Percentiles rank a stretch among this genome's conserved stretches.
Evolutionary conservation across 2,113 vertebrate species (phyloP).

Genomic region (Periophthalmodon schlosseri): DNA sequence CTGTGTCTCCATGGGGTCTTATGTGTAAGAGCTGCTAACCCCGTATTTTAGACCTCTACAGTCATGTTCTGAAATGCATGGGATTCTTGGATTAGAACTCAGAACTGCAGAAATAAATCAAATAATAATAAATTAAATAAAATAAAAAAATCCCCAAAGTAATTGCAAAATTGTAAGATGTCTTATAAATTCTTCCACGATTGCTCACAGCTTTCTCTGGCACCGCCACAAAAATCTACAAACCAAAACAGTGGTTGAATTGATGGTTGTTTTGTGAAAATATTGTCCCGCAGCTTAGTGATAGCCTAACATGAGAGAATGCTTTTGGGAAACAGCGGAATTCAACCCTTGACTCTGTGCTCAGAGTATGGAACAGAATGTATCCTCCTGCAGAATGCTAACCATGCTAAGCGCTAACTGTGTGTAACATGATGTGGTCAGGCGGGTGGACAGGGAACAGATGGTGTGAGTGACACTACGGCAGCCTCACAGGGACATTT

Average conservation of each 20-base stretch:
- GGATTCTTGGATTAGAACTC: no score
- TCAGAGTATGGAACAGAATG: not conserved
- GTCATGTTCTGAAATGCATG: no score
- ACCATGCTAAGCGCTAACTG: constrained; percentile 19
- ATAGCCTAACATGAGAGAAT: constrained; percentile 30
- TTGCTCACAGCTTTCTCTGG: constrained; percentile 13
- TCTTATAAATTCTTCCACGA: not conserved
- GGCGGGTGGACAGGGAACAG: constrained; percentile 49
- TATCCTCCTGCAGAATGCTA: not conserved
- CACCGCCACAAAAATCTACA: not conserved
- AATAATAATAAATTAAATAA: no score
- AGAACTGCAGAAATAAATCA: not conserved
- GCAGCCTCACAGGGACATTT: not conserved
- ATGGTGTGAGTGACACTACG: constrained; percentile 33
- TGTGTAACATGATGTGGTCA: constrained; percentile 13
- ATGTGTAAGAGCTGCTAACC: no score
- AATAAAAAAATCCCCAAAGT: no score
- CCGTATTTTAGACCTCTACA: no score
- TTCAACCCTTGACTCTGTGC: constrained; percentile 65
- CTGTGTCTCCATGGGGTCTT: not conserved
- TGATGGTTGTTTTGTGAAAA: constrained; percentile 37
- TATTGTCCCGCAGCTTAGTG: constrained; percentile 54
- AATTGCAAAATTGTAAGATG: not conserved
- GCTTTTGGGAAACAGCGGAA: constrained; percentile 71
- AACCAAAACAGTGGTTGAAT: not conserved